Conservation (phyloP, 92 coral and sea anemone species). For the Porites divaricata region DNA sequence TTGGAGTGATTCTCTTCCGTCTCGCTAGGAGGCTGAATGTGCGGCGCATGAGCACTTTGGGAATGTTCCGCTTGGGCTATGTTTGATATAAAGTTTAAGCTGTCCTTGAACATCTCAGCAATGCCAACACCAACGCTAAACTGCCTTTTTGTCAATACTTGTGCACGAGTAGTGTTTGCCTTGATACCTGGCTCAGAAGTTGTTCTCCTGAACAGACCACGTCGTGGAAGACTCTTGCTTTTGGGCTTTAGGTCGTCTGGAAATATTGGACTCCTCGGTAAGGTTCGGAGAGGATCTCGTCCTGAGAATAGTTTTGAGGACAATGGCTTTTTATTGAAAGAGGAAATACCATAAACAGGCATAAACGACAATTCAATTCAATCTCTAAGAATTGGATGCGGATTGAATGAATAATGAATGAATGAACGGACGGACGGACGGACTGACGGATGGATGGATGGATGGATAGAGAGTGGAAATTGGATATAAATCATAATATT, state of each 20-base stretch:
- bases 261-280: conserved; percentile 11
- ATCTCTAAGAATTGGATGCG: no score
- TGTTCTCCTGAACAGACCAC: background rate
- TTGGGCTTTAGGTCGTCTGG: background rate
- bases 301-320: background rate
- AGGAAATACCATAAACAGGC: no score
- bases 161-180: conserved; percentile 10
- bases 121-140: conserved; percentile 15
- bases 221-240: background rate
- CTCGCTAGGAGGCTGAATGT: background rate
- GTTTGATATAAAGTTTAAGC: background rate
- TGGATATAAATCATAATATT: no score
- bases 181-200: background rate
- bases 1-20: background rate
- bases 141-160: conserved; percentile 23
- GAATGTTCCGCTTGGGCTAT: background rate
- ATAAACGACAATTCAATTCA: no score
- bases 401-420: no score
- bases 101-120: conserved; percentile 2
- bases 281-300: conserved; percentile 13
- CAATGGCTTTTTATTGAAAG: no score
- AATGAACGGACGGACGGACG: no score
- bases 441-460: no score
- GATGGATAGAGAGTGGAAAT: background rate
- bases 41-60: background rate